Base-by-base conservation (phyloP, 2,113 vertebrate genomes). In the Eupsittula cactorum region DNA sequence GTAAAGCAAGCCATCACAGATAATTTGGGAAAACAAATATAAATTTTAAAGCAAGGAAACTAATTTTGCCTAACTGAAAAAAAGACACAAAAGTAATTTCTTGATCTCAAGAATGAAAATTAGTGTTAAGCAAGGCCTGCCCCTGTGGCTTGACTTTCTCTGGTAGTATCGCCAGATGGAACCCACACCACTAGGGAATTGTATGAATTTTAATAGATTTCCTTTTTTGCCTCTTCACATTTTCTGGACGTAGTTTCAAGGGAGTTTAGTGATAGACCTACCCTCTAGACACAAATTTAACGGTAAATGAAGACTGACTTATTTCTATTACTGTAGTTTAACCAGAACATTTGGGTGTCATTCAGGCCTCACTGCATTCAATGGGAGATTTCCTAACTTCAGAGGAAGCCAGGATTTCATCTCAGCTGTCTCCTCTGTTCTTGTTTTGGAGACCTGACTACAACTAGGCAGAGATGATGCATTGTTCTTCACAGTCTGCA, bases 401-500 rank as follows among this genome's bases (percentile, higher is more conserved):
- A 83, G 49, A 68, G 47, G 49, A 94, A 94, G 49, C 11, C 65
- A 82, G 35, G 52, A 82, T 82, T 82, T 93, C 39, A 86, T 41
- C 62, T 93, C 60, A 49, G 44, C 73, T 81, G 60, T 70, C 69
- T 87, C 74, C 77, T 92, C 74, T 62, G 18, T 50, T 76, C 57
- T 39, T 55, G 28, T 47, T 65, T 57, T 91, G 65, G 60, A 95
- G 69, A 96, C 71, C 19, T 33, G 19, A 90, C 44, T 78, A 60
- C 24, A 81, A 37, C 39, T 20, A 86, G 57, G 92, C 83, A 92
- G 75, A 93, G 65, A 79, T 65, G 83, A 86, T 89, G 78, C 70
- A 93, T 88, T 96, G 82, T 89, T 84, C 92, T 79, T 83, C 39
- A 64, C 5, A 87, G 42, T 41, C 67, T 93, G 88, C 88, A 95